Evolutionary conservation across 1,140 invertebrate genomes (phyloP), one percentile per base, ranked within the genome.

Genomic region (Alviniconcha marisindica): DNA sequence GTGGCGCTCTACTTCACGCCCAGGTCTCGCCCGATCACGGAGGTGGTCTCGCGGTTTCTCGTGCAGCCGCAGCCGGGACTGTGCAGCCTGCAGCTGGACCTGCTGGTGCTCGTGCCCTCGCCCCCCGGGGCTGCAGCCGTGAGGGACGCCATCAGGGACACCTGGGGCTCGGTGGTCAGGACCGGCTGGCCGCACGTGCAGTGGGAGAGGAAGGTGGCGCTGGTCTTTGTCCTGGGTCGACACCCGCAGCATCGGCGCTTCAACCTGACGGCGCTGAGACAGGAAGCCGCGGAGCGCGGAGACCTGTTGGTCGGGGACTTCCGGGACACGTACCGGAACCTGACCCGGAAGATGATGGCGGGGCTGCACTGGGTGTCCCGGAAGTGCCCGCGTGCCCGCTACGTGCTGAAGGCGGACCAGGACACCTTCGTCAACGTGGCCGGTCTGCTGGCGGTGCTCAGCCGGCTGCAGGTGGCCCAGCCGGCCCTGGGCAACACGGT

Each of bases 321-420:
- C 79, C n/a, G 78, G 38, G 90, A 91, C 74, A 77, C 74, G 18
- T 90, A 90, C 77, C 74, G 82, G 38, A 90, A 90, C 83, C 81
- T 91, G 15, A 90, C 89, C 24, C 38, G 81, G 12, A 91, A 91
- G 82, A 96, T 97, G 89, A 89, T 97, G 0, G 97, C 97, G 96
- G 97, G 96, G 0, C 90, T 98, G 40, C 94, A 95, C 87, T 98
- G 97, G 97, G 95, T 95, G 0, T 89, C 94, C 0, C 92, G 91
- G 15, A 93, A 94, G 85, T 98, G 97, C 90, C 92, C 94, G 28
- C 1, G 71, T 44, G 94, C 95, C 1, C 93, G 95, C 79, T 97
- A 95, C 88, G 94, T 98, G 21, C 94, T 98, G 24, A 98, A 98
- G 94, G 95, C 96, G 91, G 97, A 98, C 91, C 97, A 97, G 92